phyloP scores from a whole-genome alignment of 2,797 vertebrate genomes.

The Anabas testudineus region DNA sequence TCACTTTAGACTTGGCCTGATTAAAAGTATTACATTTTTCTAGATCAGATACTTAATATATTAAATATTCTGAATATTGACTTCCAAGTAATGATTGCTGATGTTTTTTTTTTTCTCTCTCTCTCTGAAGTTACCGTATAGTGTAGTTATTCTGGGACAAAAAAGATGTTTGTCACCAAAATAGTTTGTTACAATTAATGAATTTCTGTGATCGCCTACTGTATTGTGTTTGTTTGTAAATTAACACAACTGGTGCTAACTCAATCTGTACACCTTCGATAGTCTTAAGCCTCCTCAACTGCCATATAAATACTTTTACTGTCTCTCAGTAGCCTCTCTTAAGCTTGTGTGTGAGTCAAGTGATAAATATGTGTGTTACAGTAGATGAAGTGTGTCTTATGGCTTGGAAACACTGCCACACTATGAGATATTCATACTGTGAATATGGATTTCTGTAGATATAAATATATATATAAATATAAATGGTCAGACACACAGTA shows the following conservation, averaged over 20 bases:
- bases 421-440: constrained; percentile 24
- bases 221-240: constrained; percentile 55
- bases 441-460: constrained; percentile 48
- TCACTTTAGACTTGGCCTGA: constrained; percentile 15
- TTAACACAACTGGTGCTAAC: constrained; percentile 78
- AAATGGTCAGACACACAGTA: constrained; percentile 7
- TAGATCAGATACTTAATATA: constrained; percentile 11
- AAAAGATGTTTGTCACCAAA: constrained; percentile 22
- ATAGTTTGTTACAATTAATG: constrained; percentile 28
- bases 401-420: constrained; percentile 64
- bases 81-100: constrained; percentile 12
- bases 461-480: constrained; percentile 4
- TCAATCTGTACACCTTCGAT: constrained; percentile 52
- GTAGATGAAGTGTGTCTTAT: constrained; percentile 45
- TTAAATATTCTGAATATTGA: constrained; percentile 26
- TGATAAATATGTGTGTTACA: constrained; percentile 48
- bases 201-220: constrained; percentile 31
- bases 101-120: not conserved
- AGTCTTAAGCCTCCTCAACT: constrained; percentile 53
- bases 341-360: constrained; percentile 38
- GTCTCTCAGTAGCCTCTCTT: constrained; percentile 40
- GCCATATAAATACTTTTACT: constrained; percentile 49
- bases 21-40: constrained; percentile 3
- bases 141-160: constrained; percentile 33
- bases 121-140: constrained; percentile 23